Percentiles rank a stretch among this genome's conserved stretches.
phyloP scores from a whole-genome alignment of 1,140 invertebrate genomes.

The Bombus sibiricus region DNA sequence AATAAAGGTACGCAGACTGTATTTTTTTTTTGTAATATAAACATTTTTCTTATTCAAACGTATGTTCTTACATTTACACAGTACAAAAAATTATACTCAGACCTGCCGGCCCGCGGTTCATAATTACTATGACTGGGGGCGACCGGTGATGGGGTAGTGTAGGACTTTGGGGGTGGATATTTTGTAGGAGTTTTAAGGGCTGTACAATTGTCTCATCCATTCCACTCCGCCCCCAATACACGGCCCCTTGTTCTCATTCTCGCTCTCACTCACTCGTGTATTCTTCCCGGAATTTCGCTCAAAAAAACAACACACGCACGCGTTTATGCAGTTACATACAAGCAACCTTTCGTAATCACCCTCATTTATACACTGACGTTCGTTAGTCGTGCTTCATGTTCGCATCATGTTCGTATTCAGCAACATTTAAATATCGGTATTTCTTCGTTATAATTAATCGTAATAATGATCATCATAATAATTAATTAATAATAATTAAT shows the following conservation, averaged over 20 bases:
- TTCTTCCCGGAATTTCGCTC: slow-evolving; percentile 53
- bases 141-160: slow-evolving; percentile 66
- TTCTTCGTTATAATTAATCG: slow-evolving; percentile 75
- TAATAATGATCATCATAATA: slow-evolving; percentile 76
- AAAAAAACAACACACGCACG: slow-evolving; percentile 34
- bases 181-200: slow-evolving; percentile 60
- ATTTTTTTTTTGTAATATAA: slow-evolving; percentile 81
- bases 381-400: slow-evolving; percentile 58
- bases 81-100: slow-evolving; percentile 84
- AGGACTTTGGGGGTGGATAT: slow-evolving; percentile 66
- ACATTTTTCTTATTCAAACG: slow-evolving; percentile 85
- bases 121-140: slow-evolving; percentile 79
- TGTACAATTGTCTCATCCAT: slow-evolving; percentile 74
- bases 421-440: slow-evolving; percentile 82
- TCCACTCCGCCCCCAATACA: slow-evolving; percentile 76
- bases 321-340: slow-evolving; percentile 18
- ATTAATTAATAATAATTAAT: slow-evolving; percentile 59
- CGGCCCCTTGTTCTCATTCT: slow-evolving; percentile 57
- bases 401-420: slow-evolving; percentile 64
- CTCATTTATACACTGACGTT: slow-evolving; percentile 57
- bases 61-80: slow-evolving; percentile 85
- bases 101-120: slow-evolving; percentile 79
- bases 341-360: slow-evolving; percentile 29
- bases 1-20: background rate
- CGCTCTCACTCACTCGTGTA: slow-evolving; percentile 7